Conservation (phyloP, 2,113 vertebrate species). For the Podarcis raffonei region DNA sequence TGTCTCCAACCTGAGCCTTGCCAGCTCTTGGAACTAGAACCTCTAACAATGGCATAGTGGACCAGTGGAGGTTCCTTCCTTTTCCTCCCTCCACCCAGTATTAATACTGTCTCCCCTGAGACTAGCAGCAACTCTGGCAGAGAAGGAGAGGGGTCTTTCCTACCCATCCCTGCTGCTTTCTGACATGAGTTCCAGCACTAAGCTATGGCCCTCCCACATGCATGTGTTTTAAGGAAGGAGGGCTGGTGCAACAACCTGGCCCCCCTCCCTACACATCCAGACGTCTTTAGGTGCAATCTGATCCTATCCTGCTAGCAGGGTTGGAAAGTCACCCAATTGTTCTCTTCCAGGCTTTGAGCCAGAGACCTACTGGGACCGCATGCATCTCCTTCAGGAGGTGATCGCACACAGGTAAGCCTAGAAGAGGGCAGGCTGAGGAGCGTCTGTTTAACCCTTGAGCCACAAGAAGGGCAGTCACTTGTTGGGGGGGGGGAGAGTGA, state of each 20-base stretch:
- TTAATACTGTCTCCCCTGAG: background rate
- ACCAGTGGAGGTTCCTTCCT: too few relatives aligned
- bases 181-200: too few relatives aligned
- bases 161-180: background rate
- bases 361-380: constrained; percentile 96
- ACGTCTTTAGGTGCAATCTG: too few relatives aligned
- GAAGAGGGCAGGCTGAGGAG: background rate
- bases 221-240: background rate
- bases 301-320: too few relatives aligned
- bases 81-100: too few relatives aligned
- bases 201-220: background rate
- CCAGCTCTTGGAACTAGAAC: too few relatives aligned
- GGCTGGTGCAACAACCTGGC: background rate
- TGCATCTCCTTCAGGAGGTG: constrained; percentile 96
- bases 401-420: constrained; percentile 87
- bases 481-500: background rate
- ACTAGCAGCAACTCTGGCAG: background rate
- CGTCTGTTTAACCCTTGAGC: background rate
- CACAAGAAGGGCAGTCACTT: background rate
- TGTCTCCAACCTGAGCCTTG: too few relatives aligned
- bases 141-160: background rate
- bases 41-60: too few relatives aligned
- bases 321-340: background rate
- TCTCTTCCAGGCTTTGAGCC: constrained; percentile 89
- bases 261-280: too few relatives aligned